phyloP scores from a whole-genome alignment of 2,888 invertebrate genomes.

The Amphipoea oculea region DNA sequence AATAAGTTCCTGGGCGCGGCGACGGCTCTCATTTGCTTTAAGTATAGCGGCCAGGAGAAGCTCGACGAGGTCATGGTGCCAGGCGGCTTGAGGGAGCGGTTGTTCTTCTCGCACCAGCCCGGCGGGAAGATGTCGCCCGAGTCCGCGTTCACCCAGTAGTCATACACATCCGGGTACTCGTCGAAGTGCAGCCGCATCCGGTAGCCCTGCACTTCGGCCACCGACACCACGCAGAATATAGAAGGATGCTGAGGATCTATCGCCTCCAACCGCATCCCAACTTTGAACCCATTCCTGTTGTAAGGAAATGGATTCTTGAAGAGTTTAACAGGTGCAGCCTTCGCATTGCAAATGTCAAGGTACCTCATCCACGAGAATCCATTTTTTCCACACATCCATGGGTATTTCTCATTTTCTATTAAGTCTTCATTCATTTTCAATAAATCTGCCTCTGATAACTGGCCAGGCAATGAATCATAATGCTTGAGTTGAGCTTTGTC shows the following conservation, averaged over 20 bases:
- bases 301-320: slow-evolving; percentile 95
- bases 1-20: slow-evolving; percentile 95
- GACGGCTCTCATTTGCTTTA: slow-evolving; percentile 93
- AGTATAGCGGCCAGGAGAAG: slow-evolving; percentile 96
- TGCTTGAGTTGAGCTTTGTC: slow-evolving; percentile 76
- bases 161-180: slow-evolving; percentile 96
- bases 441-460: slow-evolving; percentile 74
- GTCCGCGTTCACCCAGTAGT: slow-evolving; percentile 98
- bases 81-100: slow-evolving; percentile 95
- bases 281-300: slow-evolving; percentile 93
- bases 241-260: slow-evolving; percentile 98
- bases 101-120: slow-evolving; percentile 98
- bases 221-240: slow-evolving; percentile 96
- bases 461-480: slow-evolving; percentile 77
- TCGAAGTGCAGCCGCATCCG: slow-evolving; percentile 97
- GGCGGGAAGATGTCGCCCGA: slow-evolving; percentile 97
- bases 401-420: slow-evolving; percentile 89
- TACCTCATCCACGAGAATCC: slow-evolving; percentile 95
- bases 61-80: slow-evolving; percentile 90
- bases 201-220: slow-evolving; percentile 95
- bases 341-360: slow-evolving; percentile 93
- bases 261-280: slow-evolving; percentile 97
- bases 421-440: slow-evolving; percentile 80
- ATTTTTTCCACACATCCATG: slow-evolving; percentile 93
- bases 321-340: slow-evolving; percentile 94